Evolutionary conservation across 2,888 invertebrate species (phyloP), one percentile per base, ranked within the genome.

Genomic region (Furcula furcula): DNA sequence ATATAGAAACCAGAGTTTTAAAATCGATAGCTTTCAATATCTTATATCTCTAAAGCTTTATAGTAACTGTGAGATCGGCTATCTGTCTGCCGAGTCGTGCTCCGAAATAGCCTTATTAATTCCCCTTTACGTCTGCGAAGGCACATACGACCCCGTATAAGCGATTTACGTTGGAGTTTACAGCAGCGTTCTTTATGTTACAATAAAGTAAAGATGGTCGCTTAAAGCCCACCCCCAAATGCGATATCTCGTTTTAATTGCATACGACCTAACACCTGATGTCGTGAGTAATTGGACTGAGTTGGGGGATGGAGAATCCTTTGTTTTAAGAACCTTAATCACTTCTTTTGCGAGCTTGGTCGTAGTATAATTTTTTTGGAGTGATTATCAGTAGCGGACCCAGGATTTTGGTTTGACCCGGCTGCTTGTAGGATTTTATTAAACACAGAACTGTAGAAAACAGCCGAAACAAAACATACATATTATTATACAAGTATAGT

Each of bases 21-120:
- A 64, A 77, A 82, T 78, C 80, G 76, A 80, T 83, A 81, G 70
- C 66, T 78, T 85, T 85, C 84, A 84, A 85, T 85, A 82, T 76
- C 72, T 67, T 45, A 75, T 65, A 72, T 74, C 72, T 76, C 55
- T 20, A 49, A 46, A 65, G 75, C 67, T 75, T 76, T 76, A 56
- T 61, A 64, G 51, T 35, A 48, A 50, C 51, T 65, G 56, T 61
- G 50, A 50, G 54, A 62, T 48, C 42, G 59, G 65, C 68, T 77
- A 76, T 80, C 71, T 67, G 72, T 79, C 76, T 79, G 61, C 70
- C 53, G 66, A 75, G 84, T 81, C 79, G 78, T 65, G 79, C 55
- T 62, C 46, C 70, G 73, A 61, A 86, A 87, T 82, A 56, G 80
- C 68, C 84, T 83, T 87, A 86, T 88, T 88, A 88, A 88, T 87